These are phyloP conservation scores for Paramormyrops kingsleyae DNA, from an alignment of 2,113 vertebrate genomes.

Conservation along the genomic window DNA sequence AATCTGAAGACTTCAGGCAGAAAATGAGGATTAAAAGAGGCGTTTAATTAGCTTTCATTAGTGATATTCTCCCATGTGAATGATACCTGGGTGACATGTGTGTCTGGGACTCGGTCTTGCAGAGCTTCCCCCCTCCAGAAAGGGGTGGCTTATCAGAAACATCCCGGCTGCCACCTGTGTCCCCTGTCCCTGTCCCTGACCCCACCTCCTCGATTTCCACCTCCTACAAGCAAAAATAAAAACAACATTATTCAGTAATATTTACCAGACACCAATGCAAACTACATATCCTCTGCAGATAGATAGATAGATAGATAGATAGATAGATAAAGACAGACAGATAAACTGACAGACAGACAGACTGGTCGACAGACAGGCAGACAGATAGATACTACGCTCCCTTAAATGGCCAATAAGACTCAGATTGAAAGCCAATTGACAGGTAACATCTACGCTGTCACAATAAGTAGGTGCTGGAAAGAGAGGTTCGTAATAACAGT, in stretches of 20 bases:
- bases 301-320: not conserved
- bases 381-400: no score
- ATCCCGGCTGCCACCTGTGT: conserved; percentile 27
- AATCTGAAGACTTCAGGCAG: not conserved
- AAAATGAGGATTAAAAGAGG: not conserved
- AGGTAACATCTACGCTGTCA: not conserved
- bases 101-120: conserved; percentile 46
- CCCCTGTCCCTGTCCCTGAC: conserved; percentile 5
- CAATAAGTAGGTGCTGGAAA: not conserved
- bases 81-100: conserved; percentile 47
- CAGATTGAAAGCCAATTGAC: not conserved
- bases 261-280: not conserved
- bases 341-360: not conserved
- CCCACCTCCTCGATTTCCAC: conserved; percentile 29
- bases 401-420: not conserved
- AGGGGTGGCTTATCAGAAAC: conserved; percentile 32
- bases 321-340: no score
- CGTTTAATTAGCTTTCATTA: not conserved
- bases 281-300: not conserved
- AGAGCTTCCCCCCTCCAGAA: conserved; percentile 39
- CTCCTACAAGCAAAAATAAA: conserved; percentile 32
- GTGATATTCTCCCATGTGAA: not conserved
- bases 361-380: no score
- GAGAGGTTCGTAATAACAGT: not conserved
- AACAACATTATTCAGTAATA: not conserved